A percentile compares a stretch with the other conserved stretches of the same genome.
Evolutionary conservation across 2,888 invertebrate genomes (phyloP).

Genomic region (Baccha elongata): DNA sequence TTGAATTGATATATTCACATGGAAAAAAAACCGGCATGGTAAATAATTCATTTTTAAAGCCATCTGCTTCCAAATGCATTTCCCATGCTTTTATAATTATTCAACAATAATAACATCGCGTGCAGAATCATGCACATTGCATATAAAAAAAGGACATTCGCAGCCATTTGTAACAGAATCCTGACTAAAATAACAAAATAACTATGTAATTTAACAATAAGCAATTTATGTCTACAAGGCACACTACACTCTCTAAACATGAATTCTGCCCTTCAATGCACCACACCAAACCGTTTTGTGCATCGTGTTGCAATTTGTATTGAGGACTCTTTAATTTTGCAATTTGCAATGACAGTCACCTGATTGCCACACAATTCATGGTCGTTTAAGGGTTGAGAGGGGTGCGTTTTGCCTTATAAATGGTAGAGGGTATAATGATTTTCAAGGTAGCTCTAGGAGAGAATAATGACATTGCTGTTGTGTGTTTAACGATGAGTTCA

Average conservation of each 20-base stretch:
- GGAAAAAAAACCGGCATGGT: constrained; percentile 1
- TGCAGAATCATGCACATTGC: constrained; percentile 23
- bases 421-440: background rate
- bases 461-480: background rate
- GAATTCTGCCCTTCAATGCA: background rate
- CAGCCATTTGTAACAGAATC: background rate
- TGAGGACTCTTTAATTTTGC: constrained; percentile 22
- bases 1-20: constrained; percentile 2
- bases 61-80: constrained; percentile 35
- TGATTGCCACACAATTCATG: constrained; percentile 45
- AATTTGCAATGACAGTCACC: constrained; percentile 47
- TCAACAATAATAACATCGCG: constrained; percentile 45
- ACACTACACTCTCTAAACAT: background rate
- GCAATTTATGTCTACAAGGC: constrained; percentile 49
- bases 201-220: constrained; percentile 44
- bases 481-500: too few relatives aligned
- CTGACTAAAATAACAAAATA: constrained; percentile 39
- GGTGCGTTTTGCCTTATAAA: background rate
- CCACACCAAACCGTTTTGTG: constrained; percentile 10
- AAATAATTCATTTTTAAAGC: constrained; percentile 44
- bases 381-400: constrained; percentile 12
- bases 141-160: constrained; percentile 1
- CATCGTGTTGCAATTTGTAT: constrained; percentile 38
- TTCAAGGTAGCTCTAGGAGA: background rate
- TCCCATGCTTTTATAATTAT: constrained; percentile 42